Evolutionary conservation across 2,888 invertebrate species (phyloP), one percentile per base, ranked within the genome.

Genomic region (Drosophila colorata): DNA sequence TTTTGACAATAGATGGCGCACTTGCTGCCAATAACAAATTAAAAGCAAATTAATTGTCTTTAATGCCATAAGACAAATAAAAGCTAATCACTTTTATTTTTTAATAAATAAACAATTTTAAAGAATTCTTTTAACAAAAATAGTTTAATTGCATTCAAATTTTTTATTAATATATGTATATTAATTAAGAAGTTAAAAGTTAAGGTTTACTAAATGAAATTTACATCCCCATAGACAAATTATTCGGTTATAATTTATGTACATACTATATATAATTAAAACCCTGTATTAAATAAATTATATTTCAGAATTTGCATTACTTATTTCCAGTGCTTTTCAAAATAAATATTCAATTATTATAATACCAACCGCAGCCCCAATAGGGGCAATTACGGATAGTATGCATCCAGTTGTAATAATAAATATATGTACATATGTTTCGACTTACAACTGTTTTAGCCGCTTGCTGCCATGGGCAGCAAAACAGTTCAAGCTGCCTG

Each of bases 1-100:
- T 25, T 51, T 9, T 2, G 6, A 1, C 71, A 6, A 43, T 16
- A 80, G 79, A 69, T 63, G 77, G 80, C 80, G 78, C 72, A 16
- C 2, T 25, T 6, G 16, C 16, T 18, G 6, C 4, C 8, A 41
- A 14, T 53, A 5, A 37, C 35, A 13, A 9, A 28, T 48, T 9
- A 1, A 20, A 9, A 37, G 20, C 28, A 23, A 14, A 43, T 28
- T 1, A 8, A 31, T 11, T 31, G 11, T 13, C 13, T 13, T 33
- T 4, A 33, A 33, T 33, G 13, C n/a, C n/a, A n/a, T 13, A 33
- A 4, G 11, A 13, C 7, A 28, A 28, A 33, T 4, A 33, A 13
- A 33, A 33, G 13, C 13, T 13, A 31, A 28, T 7, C 7, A 28
- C 1, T 31, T 4, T 31, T 7, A 7, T 28, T 28, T 28, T 28